These are phyloP conservation scores for Laticauda colubrina DNA, from an alignment of 2,113 vertebrate species.

Conservation along the genomic window DNA sequence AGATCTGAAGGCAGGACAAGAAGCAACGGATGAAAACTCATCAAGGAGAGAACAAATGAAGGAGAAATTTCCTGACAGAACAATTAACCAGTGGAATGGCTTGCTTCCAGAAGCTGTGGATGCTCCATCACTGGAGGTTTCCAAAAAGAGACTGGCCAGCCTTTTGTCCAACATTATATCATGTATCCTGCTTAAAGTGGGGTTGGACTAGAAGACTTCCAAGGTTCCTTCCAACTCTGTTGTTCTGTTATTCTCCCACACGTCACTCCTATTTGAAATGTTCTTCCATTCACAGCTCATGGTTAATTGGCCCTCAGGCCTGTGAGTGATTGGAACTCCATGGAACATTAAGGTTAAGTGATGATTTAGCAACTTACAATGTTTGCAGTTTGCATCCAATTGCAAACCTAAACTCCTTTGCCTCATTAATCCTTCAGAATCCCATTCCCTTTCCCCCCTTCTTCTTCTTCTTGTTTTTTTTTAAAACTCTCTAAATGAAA, in stretches of 20 bases:
- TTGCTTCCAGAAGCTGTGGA: too few relatives aligned
- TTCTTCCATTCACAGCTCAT: slow-evolving; percentile 35
- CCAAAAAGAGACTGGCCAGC: too few relatives aligned
- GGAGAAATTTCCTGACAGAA: background rate
- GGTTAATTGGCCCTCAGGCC: slow-evolving; percentile 40
- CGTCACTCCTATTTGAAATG: slow-evolving; percentile 20
- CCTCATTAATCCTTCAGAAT: slow-evolving; percentile 78
- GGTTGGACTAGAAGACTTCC: background rate
- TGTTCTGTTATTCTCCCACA: background rate
- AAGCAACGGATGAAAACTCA: too few relatives aligned
- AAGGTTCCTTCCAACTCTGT: background rate
- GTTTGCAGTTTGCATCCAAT: slow-evolving; percentile 67
- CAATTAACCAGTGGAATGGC: too few relatives aligned
- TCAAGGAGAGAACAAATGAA: background rate
- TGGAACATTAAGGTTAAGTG: slow-evolving; percentile 64
- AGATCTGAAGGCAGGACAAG: too few relatives aligned
- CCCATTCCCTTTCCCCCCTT: background rate
- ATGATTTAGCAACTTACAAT: slow-evolving; percentile 58
- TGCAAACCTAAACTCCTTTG: slow-evolving; percentile 69
- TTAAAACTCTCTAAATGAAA: slow-evolving; percentile 64
- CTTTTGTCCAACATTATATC: background rate
- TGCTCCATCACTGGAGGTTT: too few relatives aligned
- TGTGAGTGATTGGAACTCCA: slow-evolving; percentile 36
- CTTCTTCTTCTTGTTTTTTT: slow-evolving; percentile 1
- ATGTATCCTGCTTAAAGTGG: too few relatives aligned